These are phyloP conservation scores for Lithodes maja DNA, from an alignment of 2,888 invertebrate genomes.

Conservation along the genomic window DNA sequence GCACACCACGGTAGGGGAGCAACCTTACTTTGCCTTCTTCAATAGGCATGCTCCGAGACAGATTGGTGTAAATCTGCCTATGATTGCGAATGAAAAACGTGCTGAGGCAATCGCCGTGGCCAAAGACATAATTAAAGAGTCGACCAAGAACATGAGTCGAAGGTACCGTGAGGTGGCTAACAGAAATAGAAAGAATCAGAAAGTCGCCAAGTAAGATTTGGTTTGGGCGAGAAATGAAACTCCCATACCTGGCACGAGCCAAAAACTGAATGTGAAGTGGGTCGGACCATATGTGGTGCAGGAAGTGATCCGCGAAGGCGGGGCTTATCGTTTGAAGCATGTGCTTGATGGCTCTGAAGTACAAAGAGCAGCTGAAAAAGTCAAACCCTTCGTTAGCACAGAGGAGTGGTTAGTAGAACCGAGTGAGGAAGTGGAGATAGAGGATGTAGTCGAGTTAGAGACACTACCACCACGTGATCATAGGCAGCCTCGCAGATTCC, in stretches of 20 bases:
- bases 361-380: too few relatives aligned
- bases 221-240: background rate
- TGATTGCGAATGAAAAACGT: background rate
- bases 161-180: background rate
- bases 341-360: background rate
- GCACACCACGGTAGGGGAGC: background rate
- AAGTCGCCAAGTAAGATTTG: background rate
- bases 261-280: too few relatives aligned
- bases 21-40: constrained; percentile 17
- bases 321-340: background rate
- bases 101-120: background rate
- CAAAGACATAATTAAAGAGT: background rate
- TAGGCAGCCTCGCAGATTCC: too few relatives aligned
- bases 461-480: too few relatives aligned
- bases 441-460: too few relatives aligned
- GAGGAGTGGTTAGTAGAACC: background rate
- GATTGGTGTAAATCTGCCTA: background rate
- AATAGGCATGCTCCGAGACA: background rate
- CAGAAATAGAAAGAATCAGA: background rate
- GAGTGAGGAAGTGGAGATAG: too few relatives aligned
- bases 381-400: too few relatives aligned
- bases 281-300: background rate
- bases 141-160: background rate
- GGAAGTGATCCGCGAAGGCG: background rate
- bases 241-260: background rate